Percentiles rank a stretch among this genome's conserved stretches.
Conservation (phyloP, 64 coral and sea anemone genomes). For the Actinia equina region DNA sequence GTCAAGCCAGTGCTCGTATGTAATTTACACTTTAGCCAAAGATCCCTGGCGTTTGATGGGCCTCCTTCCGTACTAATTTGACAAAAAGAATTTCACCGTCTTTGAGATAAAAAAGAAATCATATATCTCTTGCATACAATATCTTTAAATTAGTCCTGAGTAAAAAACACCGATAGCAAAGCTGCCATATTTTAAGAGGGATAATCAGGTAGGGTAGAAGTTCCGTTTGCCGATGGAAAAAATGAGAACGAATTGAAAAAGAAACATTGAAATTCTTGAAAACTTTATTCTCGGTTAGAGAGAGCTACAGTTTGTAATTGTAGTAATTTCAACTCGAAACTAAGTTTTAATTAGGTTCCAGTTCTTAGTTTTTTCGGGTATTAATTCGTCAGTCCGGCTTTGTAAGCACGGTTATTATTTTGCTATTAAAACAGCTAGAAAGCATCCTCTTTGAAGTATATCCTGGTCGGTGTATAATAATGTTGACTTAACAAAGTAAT, state of each 20-base stretch:
- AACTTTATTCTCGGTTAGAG: not conserved
- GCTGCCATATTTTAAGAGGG: not conserved
- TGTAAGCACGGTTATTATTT: not conserved
- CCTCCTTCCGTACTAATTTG: slow-evolving; percentile 46
- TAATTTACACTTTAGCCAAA: slow-evolving; percentile 38
- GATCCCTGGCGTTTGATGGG: slow-evolving; percentile 43
- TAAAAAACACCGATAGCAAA: not conserved
- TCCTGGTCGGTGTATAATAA: not conserved
- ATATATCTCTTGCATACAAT: slow-evolving; percentile 14
- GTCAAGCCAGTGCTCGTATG: slow-evolving; percentile 19
- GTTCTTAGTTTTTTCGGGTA: not conserved
- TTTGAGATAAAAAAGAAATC: slow-evolving; percentile 11
- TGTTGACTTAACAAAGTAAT: slow-evolving; percentile 30
- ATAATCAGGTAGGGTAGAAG: not conserved
- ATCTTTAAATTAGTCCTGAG: not conserved
- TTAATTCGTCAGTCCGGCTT: not conserved
- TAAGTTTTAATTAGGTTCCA: not conserved
- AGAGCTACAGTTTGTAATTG: not conserved
- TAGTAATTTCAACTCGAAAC: not conserved
- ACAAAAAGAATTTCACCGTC: slow-evolving; percentile 16
- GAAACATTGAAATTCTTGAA: not conserved
- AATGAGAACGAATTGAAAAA: not conserved
- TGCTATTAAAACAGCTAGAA: slow-evolving; percentile 11
- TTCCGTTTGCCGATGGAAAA: not conserved
- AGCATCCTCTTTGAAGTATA: not conserved